Percentiles rank a stretch among this genome's conserved stretches.
phyloP scores from a whole-genome alignment of 2,797 vertebrate genomes.

The Limnodromus scolopaceus region DNA sequence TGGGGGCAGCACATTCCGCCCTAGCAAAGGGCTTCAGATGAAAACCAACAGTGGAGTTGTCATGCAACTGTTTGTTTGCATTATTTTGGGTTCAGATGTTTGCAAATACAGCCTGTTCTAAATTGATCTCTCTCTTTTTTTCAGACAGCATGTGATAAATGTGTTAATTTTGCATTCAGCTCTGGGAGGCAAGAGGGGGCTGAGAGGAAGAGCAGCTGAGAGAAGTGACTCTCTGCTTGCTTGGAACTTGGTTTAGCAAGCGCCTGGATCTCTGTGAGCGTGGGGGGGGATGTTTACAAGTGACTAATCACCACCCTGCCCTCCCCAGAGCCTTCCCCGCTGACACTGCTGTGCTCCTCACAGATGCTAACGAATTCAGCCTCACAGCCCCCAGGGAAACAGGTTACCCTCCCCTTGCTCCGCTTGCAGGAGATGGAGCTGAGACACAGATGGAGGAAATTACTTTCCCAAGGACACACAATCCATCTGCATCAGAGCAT shows the following conservation, averaged over 20 bases:
- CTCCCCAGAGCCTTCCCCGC: background rate
- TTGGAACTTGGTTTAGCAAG: background rate
- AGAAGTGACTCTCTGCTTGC: background rate
- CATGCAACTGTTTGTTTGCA: slow-evolving; percentile 24
- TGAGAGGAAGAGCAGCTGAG: background rate
- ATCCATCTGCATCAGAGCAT: background rate
- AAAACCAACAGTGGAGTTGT: background rate
- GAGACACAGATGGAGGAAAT: background rate
- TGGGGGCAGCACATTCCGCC: background rate
- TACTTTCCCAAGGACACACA: background rate
- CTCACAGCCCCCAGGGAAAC: background rate
- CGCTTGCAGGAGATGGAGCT: accelerated
- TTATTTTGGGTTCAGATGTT: slow-evolving; percentile 54
- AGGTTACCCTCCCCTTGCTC: accelerated
- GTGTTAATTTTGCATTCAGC: slow-evolving; percentile 44
- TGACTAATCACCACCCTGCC: background rate
- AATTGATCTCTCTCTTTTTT: slow-evolving; percentile 4
- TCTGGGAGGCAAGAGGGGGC: background rate
- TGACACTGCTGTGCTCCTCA: accelerated
- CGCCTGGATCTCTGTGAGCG: accelerated
- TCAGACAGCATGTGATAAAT: slow-evolving; percentile 33
- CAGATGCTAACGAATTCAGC: accelerated
- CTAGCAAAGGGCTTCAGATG: background rate
- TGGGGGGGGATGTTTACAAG: background rate
- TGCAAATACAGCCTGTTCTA: slow-evolving; percentile 64